Evolutionary conservation across 2,888 invertebrate genomes (phyloP), one percentile per base, ranked within the genome.

Genomic region (Drosophila subsilvestris): DNA sequence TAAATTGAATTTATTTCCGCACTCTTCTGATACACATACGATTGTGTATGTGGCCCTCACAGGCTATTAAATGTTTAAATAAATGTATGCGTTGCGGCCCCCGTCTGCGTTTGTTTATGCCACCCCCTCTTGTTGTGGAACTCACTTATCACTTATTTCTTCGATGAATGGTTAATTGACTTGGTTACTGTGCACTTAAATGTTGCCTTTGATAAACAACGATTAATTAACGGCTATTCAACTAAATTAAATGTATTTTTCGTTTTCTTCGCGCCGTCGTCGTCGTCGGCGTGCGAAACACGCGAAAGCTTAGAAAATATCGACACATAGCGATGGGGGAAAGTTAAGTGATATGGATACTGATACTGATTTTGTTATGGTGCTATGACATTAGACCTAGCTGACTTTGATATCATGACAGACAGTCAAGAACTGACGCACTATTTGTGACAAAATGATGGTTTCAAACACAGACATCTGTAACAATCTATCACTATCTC

Each of bases 81-180:
- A 73, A 81, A 71, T 76, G 73, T 69, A 20, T 51, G 49, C 29
- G 45, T 45, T 17, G 18, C 14, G 14, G 55, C 22, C 63, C 58
- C 47, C 47, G 12, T 32, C 47, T 49, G 44, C 49, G 12, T 8
- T 5, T 37, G 10, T 14, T 49, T 9, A 14, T 14, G 20, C 12
- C 10, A 44, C 44, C 49, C 17, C 6, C 12, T 0, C 42, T 3
- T 27, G 43, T 7, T 43, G 44, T 9, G 44, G 22, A 62, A 81
- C 82, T 82, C 77, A 82, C 87, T 55, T 71, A 48, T 44, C 18
- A 61, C 27, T 44, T 25, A 65, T 48, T 56, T 45, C 17, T 59
- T 57, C 59, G 47, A 14, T 32, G 48, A 17, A 55, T 17, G 48
- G 49, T 42, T 65, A 81, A 82, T 86, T 86, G 85, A 82, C 87